Percentiles rank a stretch among this genome's conserved stretches.
phyloP scores from a whole-genome alignment of 2,797 vertebrate species.

The Melanogrammus aeglefinus region DNA sequence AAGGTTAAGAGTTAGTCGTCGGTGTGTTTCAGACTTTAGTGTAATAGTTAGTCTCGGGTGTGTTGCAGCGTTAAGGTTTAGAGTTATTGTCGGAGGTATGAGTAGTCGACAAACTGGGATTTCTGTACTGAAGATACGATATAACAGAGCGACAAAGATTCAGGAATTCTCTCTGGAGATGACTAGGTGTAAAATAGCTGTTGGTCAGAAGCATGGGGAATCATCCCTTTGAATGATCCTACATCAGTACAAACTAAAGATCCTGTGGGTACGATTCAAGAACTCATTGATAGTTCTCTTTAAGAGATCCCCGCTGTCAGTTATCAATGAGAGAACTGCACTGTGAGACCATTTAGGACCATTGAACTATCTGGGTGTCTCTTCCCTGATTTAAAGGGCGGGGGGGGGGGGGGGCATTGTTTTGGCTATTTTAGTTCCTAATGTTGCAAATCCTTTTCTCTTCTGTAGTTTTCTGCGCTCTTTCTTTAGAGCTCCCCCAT shows the following conservation, averaged over 20 bases:
- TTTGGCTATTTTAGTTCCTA: too few species aligned
- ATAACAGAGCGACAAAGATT: neutral
- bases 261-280: neutral
- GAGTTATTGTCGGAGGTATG: neutral
- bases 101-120: neutral
- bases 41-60: neutral
- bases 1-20: neutral
- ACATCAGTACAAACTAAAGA: neutral
- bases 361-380: too few species aligned
- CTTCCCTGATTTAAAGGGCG: too few species aligned
- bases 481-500: conserved; percentile 20
- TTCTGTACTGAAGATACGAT: neutral
- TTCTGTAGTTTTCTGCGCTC: neutral
- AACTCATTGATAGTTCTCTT: neutral
- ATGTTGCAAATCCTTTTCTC: too few species aligned
- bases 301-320: neutral
- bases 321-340: neutral
- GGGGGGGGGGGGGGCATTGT: too few species aligned
- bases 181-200: neutral
- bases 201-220: neutral
- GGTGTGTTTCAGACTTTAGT: neutral
- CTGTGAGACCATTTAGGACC: neutral
- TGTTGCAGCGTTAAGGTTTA: neutral
- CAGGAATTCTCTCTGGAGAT: neutral
- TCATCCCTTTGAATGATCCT: neutral